Percentiles rank a stretch among this genome's conserved stretches.
These are phyloP conservation scores for Nannobrachium achirus DNA, from an alignment of 2,113 vertebrate genomes.

Conservation along the genomic window DNA sequence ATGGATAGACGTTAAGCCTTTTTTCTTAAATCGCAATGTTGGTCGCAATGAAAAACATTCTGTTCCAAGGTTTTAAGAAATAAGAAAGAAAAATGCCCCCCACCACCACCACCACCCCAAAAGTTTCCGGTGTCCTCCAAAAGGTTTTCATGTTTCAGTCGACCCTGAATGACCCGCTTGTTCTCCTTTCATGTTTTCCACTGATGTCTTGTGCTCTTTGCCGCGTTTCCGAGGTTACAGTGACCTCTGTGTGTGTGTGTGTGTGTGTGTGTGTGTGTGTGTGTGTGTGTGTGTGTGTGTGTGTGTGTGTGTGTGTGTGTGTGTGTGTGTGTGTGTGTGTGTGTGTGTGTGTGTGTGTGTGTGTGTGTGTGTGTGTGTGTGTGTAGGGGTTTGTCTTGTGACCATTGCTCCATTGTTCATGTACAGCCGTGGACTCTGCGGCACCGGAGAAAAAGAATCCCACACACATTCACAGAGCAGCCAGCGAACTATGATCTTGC, in stretches of 20 bases:
- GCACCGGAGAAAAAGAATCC: slow-evolving; percentile 65
- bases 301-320: slow-evolving; percentile 60
- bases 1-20: slow-evolving; percentile 30
- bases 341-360: slow-evolving; percentile 58
- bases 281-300: slow-evolving; percentile 44
- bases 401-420: slow-evolving; percentile 64
- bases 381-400: slow-evolving; percentile 68
- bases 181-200: slow-evolving; percentile 41
- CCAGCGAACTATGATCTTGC: slow-evolving; percentile 55
- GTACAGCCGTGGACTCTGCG: slow-evolving; percentile 53
- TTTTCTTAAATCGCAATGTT: no score
- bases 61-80: no score
- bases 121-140: no score
- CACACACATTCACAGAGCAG: slow-evolving; percentile 66
- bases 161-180: slow-evolving; percentile 45
- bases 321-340: slow-evolving; percentile 46
- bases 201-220: slow-evolving; percentile 4
- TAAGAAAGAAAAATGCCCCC: no score
- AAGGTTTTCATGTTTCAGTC: no score
- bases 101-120: no score
- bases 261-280: slow-evolving; percentile 59
- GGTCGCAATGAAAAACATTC: no score
- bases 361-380: slow-evolving; percentile 43
- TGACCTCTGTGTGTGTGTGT: slow-evolving; percentile 41
- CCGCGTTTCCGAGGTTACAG: slow-evolving; percentile 52